phyloP scores from a whole-genome alignment of 2,113 vertebrate genomes.

The Varanus salvator region DNA sequence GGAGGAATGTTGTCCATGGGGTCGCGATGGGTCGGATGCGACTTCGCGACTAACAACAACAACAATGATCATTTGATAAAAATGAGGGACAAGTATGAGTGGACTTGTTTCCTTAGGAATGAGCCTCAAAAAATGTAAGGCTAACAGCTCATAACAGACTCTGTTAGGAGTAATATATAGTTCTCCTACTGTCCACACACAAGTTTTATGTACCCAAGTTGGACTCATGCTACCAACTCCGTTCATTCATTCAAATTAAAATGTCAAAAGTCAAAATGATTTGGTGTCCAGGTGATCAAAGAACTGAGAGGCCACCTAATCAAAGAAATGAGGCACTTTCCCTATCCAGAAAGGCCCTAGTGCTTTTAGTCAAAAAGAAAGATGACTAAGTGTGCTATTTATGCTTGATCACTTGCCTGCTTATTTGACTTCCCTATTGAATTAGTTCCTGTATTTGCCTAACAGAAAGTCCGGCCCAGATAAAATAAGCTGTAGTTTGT shows the following conservation, averaged over 20 bases:
- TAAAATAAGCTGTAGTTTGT: too few species aligned
- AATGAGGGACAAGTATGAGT: neutral
- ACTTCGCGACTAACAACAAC: too few species aligned
- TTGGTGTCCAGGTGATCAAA: neutral
- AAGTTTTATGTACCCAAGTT: neutral
- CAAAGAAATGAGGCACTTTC: neutral
- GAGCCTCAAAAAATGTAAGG: neutral
- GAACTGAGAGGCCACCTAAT: neutral
- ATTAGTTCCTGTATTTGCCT: too few species aligned
- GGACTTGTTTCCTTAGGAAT: fast-evolving
- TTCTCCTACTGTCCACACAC: too few species aligned
- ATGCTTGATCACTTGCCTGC: too few species aligned
- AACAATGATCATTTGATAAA: fast-evolving
- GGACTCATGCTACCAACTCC: fast-evolving
- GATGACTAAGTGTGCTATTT: neutral
- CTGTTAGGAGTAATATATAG: constrained; percentile 1
- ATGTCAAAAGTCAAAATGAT: neutral
- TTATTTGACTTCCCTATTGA: too few species aligned
- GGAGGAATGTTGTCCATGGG: too few species aligned
- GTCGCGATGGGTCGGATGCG: too few species aligned
- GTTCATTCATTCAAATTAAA: neutral
- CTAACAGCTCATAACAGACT: neutral
- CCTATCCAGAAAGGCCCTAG: neutral
- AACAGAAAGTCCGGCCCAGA: too few species aligned
- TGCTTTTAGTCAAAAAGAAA: neutral